These are phyloP conservation scores for Masticophis lateralis DNA, from an alignment of 2,797 vertebrate genomes.

Conservation along the genomic window DNA sequence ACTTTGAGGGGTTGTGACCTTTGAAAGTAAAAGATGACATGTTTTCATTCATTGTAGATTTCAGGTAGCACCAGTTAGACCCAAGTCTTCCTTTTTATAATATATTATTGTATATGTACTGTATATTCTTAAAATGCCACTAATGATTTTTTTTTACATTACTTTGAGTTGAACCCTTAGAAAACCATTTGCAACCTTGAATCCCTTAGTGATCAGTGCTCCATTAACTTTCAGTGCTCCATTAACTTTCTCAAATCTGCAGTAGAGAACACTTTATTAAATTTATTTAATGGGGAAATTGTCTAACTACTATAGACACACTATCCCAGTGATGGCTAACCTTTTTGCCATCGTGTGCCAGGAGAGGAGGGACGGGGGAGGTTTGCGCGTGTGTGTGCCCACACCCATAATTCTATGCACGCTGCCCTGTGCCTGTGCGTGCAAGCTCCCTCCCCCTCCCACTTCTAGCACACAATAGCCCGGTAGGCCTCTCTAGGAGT, in stretches of 20 bases:
- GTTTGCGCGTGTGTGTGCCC: too few species aligned
- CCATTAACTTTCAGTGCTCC: not conserved
- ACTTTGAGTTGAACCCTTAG: not conserved
- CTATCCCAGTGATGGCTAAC: not conserved
- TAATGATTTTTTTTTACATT: not conserved
- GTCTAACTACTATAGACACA: not conserved
- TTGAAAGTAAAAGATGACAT: constrained; percentile 22
- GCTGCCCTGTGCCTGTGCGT: too few species aligned
- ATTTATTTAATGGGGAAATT: not conserved
- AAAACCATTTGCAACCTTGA: not conserved
- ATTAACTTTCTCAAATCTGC: not conserved
- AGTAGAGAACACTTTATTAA: not conserved
- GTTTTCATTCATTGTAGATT: constrained; percentile 9
- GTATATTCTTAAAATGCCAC: not conserved
- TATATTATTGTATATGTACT: not conserved
- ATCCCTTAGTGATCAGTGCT: not conserved
- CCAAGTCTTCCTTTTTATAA: not conserved
- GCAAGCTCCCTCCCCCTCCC: too few species aligned
- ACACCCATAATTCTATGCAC: too few species aligned
- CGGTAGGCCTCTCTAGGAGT: too few species aligned
- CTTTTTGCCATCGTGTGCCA: too few species aligned
- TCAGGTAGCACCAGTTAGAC: not conserved
- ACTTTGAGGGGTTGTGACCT: not conserved
- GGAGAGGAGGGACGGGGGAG: too few species aligned
- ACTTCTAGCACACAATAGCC: too few species aligned